These are phyloP conservation scores for Channa striata DNA, from an alignment of 2,797 vertebrate genomes.

Conservation along the genomic window DNA sequence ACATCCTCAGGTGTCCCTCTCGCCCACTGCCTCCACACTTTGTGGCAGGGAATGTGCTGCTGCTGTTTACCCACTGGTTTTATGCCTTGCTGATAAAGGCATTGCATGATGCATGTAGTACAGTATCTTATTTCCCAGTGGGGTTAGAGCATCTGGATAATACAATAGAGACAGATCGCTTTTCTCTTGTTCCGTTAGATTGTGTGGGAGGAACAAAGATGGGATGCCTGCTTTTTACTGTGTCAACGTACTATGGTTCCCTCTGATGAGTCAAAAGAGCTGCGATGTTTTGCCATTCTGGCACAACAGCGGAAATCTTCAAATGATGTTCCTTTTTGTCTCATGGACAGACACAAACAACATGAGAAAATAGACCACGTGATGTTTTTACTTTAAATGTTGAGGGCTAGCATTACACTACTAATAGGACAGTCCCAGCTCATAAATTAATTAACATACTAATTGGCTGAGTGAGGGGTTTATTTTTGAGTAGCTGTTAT, in stretches of 20 bases:
- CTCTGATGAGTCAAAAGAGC: constrained; percentile 66
- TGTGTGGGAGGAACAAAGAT: constrained; percentile 77
- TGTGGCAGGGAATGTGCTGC: neutral
- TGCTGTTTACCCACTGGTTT: constrained; percentile 40
- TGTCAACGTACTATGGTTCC: constrained; percentile 59
- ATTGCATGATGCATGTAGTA: constrained; percentile 38
- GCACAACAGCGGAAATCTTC: constrained; percentile 47
- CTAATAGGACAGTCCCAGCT: constrained; percentile 47
- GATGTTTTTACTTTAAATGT: constrained; percentile 40
- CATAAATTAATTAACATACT: constrained; percentile 63
- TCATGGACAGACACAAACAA: constrained; percentile 26
- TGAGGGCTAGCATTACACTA: constrained; percentile 38
- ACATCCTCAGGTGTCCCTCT: constrained; percentile 19
- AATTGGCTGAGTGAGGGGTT: constrained; percentile 55
- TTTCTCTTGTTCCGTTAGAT: constrained; percentile 60
- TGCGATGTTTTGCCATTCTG: constrained; percentile 34
- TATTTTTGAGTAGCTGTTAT: constrained; percentile 54
- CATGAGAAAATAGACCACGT: constrained; percentile 26
- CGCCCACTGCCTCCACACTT: constrained; percentile 6
- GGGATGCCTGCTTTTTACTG: constrained; percentile 64
- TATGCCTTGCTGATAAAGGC: constrained; percentile 54
- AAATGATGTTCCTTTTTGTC: constrained; percentile 41
- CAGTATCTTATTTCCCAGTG: constrained; percentile 66
- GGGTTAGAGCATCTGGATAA: constrained; percentile 75
- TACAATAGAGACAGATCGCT: constrained; percentile 73